Conservation (phyloP, 1,140 invertebrate species). For the Ganaspis sp. region DNA sequence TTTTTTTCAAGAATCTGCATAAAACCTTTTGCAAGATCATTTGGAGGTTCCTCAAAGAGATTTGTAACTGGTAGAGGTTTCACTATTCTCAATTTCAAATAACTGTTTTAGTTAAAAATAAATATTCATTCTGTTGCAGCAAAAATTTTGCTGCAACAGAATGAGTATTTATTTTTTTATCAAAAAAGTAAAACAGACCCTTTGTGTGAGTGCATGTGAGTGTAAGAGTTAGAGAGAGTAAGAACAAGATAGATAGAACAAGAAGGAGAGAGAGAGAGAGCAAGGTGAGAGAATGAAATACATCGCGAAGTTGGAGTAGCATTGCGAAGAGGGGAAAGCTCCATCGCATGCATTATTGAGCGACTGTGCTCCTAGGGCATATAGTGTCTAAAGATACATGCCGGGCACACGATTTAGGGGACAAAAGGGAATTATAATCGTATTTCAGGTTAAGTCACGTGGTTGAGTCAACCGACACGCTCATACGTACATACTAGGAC, state of each 20-base stretch:
- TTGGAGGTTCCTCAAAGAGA: too few relatives aligned
- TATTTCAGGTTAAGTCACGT: constrained; percentile 39
- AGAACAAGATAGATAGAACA: neutral
- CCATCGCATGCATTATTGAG: constrained; percentile 46
- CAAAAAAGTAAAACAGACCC: too few relatives aligned
- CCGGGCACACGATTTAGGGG: constrained; percentile 53
- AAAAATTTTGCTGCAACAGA: too few relatives aligned
- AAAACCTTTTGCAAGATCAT: too few relatives aligned
- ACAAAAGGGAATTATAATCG: constrained; percentile 55
- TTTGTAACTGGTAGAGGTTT: too few relatives aligned
- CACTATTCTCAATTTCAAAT: too few relatives aligned
- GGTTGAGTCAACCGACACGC: constrained; percentile 7
- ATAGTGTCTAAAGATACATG: constrained; percentile 44
- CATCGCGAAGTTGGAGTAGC: neutral
- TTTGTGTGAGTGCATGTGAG: neutral
- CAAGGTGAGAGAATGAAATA: neutral
- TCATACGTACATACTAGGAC: constrained; percentile 11
- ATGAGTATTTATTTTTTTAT: too few relatives aligned
- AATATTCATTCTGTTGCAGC: too few relatives aligned
- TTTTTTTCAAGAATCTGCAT: too few relatives aligned
- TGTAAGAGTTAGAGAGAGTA: neutral
- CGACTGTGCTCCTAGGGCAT: constrained; percentile 38
- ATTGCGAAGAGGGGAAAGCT: constrained; percentile 4
- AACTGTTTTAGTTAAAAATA: too few relatives aligned
- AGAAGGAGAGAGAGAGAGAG: neutral